Evolutionary conservation across 2,888 invertebrate species (phyloP), one percentile per base, ranked within the genome.

Genomic region (Uloborus plumipes): DNA sequence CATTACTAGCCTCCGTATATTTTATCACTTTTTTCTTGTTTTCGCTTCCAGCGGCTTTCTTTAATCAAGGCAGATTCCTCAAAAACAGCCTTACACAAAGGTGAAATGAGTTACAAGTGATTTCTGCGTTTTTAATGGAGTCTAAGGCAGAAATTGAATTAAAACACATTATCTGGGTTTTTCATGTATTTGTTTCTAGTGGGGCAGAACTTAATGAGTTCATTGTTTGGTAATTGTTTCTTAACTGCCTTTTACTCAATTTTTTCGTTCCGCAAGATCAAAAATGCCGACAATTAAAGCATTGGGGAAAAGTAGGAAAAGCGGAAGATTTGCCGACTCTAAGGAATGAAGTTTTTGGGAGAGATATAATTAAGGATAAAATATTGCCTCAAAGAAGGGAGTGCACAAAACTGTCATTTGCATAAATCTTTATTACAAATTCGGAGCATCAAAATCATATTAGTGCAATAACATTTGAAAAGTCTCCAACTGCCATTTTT

Each of bases 211-310:
- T 61, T 82, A 82, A 82, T 82, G 82, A 75, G 71, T 67, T 61
- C 65, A 75, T 81, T 81, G 75, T 81, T 81, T 81, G 61, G 71
- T 82, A 76, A 82, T 82, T 82, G 82, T 82, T 82, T 82, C 76
- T 76, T 82, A 82, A 82, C 66, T 71, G 82, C 66, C 71, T 72
- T 79, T 71, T 71, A 62, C 71, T 71, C 70, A n/a, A 14, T 18
- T 39, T 74, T 80, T 76, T 67, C 16, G 16, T 22, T 70, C 49
- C 31, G 39, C 71, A 82, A 64, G 71, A 76, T 76, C 76, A 82
- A 82, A 82, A 71, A 62, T 74, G 62, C 49, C 73, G 73, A 70
- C 74, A 74, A 81, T 81, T 74, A 74, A 74, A 77, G 77, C 71
- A 71, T 51, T 62, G 64, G 64, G 49, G 58, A 70, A 77, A 71